phyloP scores from a whole-genome alignment of 2,888 invertebrate species.

The Ectemnius lituratus region DNA sequence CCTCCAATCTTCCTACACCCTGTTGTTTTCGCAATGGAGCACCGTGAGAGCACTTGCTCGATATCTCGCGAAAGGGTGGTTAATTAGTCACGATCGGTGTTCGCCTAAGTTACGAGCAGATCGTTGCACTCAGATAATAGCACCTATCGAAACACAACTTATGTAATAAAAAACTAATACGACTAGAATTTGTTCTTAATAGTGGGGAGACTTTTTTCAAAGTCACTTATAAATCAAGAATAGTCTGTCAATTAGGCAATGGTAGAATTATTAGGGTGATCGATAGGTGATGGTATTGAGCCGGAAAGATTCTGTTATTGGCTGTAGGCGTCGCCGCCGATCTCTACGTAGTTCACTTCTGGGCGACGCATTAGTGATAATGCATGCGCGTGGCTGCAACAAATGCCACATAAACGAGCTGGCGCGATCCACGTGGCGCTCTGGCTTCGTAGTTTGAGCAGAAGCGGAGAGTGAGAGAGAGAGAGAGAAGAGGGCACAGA shows the following conservation, averaged over 20 bases:
- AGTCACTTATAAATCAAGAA: too few relatives aligned
- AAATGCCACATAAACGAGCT: conserved; percentile 74
- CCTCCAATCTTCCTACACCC: conserved; percentile 57
- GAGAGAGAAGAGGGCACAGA: conserved; percentile 72
- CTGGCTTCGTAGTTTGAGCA: conserved; percentile 42
- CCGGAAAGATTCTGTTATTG: conserved; percentile 42
- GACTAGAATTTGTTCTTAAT: too few relatives aligned
- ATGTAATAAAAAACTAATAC: too few relatives aligned
- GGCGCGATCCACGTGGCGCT: conserved; percentile 71
- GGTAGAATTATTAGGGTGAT: conserved; percentile 36
- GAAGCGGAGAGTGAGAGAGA: conserved; percentile 5
- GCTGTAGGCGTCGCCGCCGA: conserved; percentile 23
- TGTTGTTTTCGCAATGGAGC: conserved; percentile 51
- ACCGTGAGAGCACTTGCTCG: conserved; percentile 37
- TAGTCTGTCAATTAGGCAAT: too few relatives aligned
- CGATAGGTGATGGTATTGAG: conserved; percentile 11
- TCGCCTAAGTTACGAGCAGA: conserved; percentile 54
- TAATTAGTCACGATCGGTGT: conserved; percentile 66
- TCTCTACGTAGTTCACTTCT: conserved; percentile 27
- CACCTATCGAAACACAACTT: conserved; percentile 17
- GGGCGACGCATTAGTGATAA: conserved; percentile 65
- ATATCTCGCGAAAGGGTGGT: conserved; percentile 54
- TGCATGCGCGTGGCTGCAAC: conserved; percentile 71
- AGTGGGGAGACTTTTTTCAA: too few relatives aligned
- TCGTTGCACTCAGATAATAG: not conserved